phyloP scores from a whole-genome alignment of 1,140 invertebrate species.

The Drosophila lacertosa region DNA sequence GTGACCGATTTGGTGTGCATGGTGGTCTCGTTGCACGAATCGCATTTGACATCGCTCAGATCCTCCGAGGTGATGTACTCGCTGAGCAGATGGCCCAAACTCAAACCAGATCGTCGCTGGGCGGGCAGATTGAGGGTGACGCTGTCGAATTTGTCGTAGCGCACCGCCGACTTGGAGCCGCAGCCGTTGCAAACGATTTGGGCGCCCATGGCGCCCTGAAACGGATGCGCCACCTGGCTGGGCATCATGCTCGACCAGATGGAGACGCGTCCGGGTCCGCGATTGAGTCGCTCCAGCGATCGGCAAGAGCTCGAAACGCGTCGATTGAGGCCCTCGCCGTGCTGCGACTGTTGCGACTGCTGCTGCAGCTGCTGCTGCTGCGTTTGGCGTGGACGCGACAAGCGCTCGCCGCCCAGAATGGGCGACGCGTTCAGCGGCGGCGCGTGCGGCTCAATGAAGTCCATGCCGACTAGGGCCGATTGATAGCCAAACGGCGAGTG shows the following conservation, averaged over 20 bases:
- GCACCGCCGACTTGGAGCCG: conserved; percentile 91
- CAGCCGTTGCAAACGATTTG: conserved; percentile 93
- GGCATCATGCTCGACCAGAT: conserved; percentile 84
- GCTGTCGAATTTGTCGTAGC: conserved; percentile 95
- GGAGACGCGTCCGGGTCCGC: conserved; percentile 80
- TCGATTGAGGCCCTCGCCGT: conserved; percentile 61
- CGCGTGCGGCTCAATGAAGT: conserved; percentile 43
- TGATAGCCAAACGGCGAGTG: conserved; percentile 59
- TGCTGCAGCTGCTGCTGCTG: conserved; percentile 42
- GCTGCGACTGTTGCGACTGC: conserved; percentile 35
- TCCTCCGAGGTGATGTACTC: conserved; percentile 93
- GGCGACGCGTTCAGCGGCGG: conserved; percentile 33
- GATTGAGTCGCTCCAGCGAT: conserved; percentile 84
- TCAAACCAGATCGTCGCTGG: conserved; percentile 78
- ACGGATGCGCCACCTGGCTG: conserved; percentile 86
- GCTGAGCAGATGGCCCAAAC: conserved; percentile 88
- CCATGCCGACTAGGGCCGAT: conserved; percentile 23
- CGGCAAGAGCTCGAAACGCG: conserved; percentile 75
- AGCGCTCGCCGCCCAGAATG: conserved; percentile 48
- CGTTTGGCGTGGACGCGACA: conserved; percentile 55
- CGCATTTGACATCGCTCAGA: conserved; percentile 93
- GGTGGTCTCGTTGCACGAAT: conserved; percentile 88
- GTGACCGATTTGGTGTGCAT: conserved; percentile 92
- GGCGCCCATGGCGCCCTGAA: conserved; percentile 92
- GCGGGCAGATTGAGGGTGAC: conserved; percentile 90